Conservation (phyloP, 2,888 invertebrate genomes). For the Hypercompe scribonia region DNA sequence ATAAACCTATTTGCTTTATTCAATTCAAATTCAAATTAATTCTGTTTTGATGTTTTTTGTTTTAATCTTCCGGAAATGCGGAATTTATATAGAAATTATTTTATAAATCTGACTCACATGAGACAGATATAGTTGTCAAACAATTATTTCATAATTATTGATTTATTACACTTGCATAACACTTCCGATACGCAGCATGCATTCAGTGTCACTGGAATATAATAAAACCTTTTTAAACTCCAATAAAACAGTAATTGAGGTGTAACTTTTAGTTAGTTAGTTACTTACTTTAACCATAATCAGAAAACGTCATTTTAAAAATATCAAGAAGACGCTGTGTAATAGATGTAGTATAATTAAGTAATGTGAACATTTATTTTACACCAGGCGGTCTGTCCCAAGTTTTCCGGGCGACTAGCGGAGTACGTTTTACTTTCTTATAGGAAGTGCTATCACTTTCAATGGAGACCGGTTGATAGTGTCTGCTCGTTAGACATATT, state of each 20-base stretch:
- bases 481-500: constrained; percentile 61
- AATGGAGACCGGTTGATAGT: constrained; percentile 80
- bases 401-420: constrained; percentile 76
- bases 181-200: constrained; percentile 54
- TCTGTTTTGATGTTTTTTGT: neutral
- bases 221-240: constrained; percentile 64
- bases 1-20: constrained; percentile 4
- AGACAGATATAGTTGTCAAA: constrained; percentile 11
- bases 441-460: constrained; percentile 86
- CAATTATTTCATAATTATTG: constrained; percentile 52
- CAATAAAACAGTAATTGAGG: constrained; percentile 52
- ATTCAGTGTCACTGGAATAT: constrained; percentile 55
- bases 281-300: constrained; percentile 50
- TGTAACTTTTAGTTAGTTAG: constrained; percentile 49
- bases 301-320: constrained; percentile 39
- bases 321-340: constrained; percentile 37
- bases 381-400: constrained; percentile 54
- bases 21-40: too few relatives aligned
- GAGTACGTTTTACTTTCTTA: constrained; percentile 83
- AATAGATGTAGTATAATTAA: constrained; percentile 25
- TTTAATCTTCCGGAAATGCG: neutral
- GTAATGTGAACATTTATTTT: constrained; percentile 49
- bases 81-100: neutral
- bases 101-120: neutral
- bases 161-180: constrained; percentile 63